phyloP scores from a whole-genome alignment of 1,140 invertebrate species.

The Cardiocondyla obscurior region DNA sequence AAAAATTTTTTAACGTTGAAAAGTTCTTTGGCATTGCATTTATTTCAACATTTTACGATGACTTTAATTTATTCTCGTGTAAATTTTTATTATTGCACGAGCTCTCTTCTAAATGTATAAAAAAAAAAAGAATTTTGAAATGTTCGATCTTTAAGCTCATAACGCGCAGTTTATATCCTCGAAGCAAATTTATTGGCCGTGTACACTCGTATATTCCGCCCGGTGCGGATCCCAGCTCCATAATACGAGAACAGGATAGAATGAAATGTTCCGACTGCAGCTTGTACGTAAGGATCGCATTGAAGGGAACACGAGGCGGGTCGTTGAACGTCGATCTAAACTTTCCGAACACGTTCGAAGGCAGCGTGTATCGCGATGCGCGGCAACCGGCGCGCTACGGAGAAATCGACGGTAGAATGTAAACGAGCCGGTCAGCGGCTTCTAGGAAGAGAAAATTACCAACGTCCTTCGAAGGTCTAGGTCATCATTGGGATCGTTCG shows the following conservation, averaged over 20 bases:
- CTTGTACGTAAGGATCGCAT: not conserved
- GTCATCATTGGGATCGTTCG: slow-evolving; percentile 56
- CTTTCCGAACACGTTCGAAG: slow-evolving; percentile 15
- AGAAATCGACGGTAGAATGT: slow-evolving; percentile 43
- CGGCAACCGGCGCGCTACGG: not conserved
- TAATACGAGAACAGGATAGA: not conserved
- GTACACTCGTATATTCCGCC: no score
- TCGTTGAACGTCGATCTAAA: slow-evolving; percentile 36
- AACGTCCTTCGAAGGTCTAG: slow-evolving; percentile 72
- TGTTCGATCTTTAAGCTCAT: not conserved
- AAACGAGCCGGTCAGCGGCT: slow-evolving; percentile 55
- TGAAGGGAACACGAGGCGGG: not conserved
- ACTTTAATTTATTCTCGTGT: not conserved
- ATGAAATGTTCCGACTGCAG: not conserved
- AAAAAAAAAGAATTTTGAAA: not conserved
- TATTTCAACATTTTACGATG: not conserved
- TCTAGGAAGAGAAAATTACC: slow-evolving; percentile 56
- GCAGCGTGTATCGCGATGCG: not conserved
- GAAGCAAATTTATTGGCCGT: not conserved
- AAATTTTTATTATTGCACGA: no score
- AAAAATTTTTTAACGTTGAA: not conserved
- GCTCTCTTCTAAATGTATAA: not conserved
- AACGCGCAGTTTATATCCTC: not conserved
- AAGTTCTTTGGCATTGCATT: not conserved
- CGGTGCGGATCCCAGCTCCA: not conserved